Evolutionary conservation across 1,140 invertebrate genomes (phyloP), one percentile per base, ranked within the genome.

Genomic region (Drosophila sp.): DNA sequence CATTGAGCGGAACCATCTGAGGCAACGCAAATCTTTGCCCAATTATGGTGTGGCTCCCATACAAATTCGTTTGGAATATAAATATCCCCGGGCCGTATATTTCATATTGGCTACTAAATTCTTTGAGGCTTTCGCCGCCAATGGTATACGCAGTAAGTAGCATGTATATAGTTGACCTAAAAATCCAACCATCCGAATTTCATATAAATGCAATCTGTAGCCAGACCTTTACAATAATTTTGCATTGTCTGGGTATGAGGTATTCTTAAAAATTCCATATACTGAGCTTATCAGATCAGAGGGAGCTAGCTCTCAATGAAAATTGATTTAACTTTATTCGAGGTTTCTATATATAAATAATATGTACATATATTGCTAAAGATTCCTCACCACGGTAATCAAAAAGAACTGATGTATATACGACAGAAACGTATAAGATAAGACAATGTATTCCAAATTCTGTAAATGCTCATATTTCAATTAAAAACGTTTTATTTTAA

Each of bases 71-170:
- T 40, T 84, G 60, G 72, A 87, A 29, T 79, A 82, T 63, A 82
- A 65, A 57, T 92, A 92, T 69, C 91, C 91, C 23, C 70, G 73
- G 2, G 91, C 91, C 3, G 91, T 92, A 0, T 76, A 64, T 33
- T 92, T 92, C 41, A 70, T 92, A 23, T 58, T 92, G 30, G 66
- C 77, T 23, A 86, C 91, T 4, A 92, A 92, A 66, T 92, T 92
- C 60, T 92, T 92, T 30, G 91, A 92, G 66, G 91, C 91, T 3
- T 92, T 92, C 67, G 90, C 90, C 1, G 91, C 91, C 1, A 92
- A 92, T 60, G 91, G 91, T 56, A 92, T 92, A 41, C 77, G 91
- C 79, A 92, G 91, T 92, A 66, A 90, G 91, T 92, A 50, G 11
- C 11, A 66, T n/a, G 11, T 11, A 27, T 8, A 57, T 23, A 33